Base-by-base conservation (phyloP, 2,888 invertebrate genomes). In the Xylota sylvarum region DNA sequence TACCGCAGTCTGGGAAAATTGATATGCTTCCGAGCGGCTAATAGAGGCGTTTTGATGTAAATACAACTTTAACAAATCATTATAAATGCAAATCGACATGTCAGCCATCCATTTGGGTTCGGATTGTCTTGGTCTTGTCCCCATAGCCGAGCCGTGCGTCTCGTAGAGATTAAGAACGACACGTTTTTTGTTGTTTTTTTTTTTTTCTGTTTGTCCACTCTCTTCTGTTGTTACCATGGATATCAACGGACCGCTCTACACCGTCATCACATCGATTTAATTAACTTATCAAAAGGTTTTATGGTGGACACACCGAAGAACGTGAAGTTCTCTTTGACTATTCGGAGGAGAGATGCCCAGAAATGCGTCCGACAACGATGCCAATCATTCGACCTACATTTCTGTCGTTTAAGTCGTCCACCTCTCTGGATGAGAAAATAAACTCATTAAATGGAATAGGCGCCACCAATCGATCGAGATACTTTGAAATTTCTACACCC, bases 201-300 rank as follows among this genome's bases (percentile, higher is more conserved):
- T 69, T 55, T 62, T 37, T 12, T 40, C 52, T 64, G 4, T 10
- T 9, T 35, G 9, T 37, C 37, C 10, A 37, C 60, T 52, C 30
- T 19, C 23, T 50, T n/a, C 23, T 10, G 30, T 46, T 56, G 76
- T 19, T 50, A 1, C n/a, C 37, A 56, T 60, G 64, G 65, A 35
- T 30, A 48, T 27, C 64, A 65, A 27, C 52, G 46, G 46, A 35
- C 30, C 37, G 35, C 55, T 32, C 70, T 27, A 4, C 32, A 46
- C 60, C 73, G 73, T 82, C 86, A 73, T 82, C 82, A 62, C 52
- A 69, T 65, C 77, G 86, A 90, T 90, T 91, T 90, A 90, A 90
- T 90, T 91, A 90, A 90, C 90, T 90, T 90, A 90, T 90, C 90
- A 90, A 89, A 90, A 90, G 89, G 89, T 89, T 90, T 91, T 90